These are phyloP conservation scores for Balanococcus diminutus DNA, from an alignment of 2,888 invertebrate genomes.

Conservation along the genomic window DNA sequence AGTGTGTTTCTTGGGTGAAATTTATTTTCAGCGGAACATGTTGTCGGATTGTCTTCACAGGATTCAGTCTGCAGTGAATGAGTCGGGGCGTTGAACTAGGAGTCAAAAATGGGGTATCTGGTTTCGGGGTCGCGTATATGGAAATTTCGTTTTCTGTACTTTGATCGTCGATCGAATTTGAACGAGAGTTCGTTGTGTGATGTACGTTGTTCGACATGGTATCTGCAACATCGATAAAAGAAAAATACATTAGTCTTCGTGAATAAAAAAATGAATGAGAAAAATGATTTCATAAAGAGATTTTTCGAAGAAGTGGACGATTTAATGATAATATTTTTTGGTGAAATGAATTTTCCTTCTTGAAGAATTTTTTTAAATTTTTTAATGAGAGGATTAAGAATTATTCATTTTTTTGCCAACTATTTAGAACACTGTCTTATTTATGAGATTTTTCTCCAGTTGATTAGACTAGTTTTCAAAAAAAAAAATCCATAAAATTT, in stretches of 20 bases:
- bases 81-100: slow-evolving; percentile 34
- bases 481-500: no score
- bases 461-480: no score
- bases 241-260: neutral
- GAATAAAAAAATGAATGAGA: no score
- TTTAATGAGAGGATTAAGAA: no score
- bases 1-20: neutral
- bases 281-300: no score
- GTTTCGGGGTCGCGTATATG: slow-evolving; percentile 14
- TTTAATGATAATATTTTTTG: no score
- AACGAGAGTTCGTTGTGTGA: neutral
- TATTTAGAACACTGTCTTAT: no score
- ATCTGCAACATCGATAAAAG: neutral
- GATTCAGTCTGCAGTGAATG: slow-evolving; percentile 33
- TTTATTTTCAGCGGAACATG: slow-evolving; percentile 21
- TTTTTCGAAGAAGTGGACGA: no score
- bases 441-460: no score
- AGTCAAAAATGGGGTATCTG: slow-evolving; percentile 20
- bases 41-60: slow-evolving; percentile 38
- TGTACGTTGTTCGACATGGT: slow-evolving; percentile 2
- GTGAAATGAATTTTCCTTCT: no score
- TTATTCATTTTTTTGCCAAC: no score
- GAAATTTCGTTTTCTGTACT: neutral
- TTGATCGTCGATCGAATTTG: neutral
- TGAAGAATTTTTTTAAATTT: no score